A percentile compares a stretch with the other conserved stretches of the same genome.
Conservation (phyloP, 2,797 vertebrate species). For the Tachyglossus aculeatus region DNA sequence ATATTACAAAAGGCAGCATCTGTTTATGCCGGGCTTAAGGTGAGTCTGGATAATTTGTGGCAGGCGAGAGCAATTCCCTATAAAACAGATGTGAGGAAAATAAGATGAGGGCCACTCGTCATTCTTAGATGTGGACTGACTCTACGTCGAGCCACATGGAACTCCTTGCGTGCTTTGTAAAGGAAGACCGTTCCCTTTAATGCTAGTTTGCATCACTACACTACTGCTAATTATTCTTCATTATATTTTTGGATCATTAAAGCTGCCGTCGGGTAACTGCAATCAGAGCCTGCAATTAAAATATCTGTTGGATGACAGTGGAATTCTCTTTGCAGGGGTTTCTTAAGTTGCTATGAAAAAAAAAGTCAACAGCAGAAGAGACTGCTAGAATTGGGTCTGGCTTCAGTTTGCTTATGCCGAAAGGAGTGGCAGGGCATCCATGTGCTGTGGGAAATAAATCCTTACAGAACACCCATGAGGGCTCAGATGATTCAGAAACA, state of each 20-base stretch:
- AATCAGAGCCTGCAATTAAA: constrained; percentile 7
- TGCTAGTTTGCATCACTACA: background rate
- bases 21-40: too few species aligned
- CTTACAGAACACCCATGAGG: background rate
- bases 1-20: too few species aligned
- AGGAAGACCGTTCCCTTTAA: background rate
- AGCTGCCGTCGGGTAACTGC: background rate
- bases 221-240: background rate
- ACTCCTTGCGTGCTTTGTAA: background rate
- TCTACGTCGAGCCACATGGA: too few species aligned
- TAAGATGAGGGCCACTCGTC: too few species aligned
- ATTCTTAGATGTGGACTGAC: too few species aligned
- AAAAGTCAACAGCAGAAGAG: background rate
- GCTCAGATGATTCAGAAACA: background rate
- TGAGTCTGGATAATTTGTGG: too few species aligned
- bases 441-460: background rate
- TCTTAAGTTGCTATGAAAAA: background rate
- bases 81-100: too few species aligned
- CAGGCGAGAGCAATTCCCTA: too few species aligned
- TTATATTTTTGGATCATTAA: background rate
- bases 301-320: constrained; percentile 2
- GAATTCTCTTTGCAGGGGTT: background rate
- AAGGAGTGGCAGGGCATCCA: too few species aligned
- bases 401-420: too few species aligned
- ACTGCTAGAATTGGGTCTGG: background rate